Conservation (phyloP, 2,888 invertebrate genomes). For the Athripsodes cinereus region DNA sequence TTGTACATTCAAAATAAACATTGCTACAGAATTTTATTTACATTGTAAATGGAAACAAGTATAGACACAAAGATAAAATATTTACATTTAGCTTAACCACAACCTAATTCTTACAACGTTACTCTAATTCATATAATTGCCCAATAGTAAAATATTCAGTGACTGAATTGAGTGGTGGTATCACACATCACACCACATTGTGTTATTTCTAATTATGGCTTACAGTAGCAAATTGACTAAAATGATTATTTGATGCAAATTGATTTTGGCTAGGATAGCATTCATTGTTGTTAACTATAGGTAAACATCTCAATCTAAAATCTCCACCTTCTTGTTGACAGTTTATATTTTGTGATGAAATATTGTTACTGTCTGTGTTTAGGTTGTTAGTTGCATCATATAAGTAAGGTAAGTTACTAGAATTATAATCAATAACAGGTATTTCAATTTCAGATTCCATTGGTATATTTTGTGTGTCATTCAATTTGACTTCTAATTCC, state of each 20-base stretch:
- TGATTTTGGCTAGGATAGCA: constrained; percentile 24
- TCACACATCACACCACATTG: too few species aligned
- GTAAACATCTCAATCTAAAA: constrained; percentile 22
- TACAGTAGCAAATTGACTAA: constrained; percentile 25
- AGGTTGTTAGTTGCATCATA: constrained; percentile 18
- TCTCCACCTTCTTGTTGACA: constrained; percentile 20
- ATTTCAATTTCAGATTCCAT: constrained; percentile 38
- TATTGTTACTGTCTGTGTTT: background rate
- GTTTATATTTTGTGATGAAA: constrained; percentile 8
- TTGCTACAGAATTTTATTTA: background rate
- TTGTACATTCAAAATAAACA: constrained; percentile 5
- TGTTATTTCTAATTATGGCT: constrained; percentile 24
- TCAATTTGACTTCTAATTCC: constrained; percentile 30
- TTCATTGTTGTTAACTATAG: constrained; percentile 17
- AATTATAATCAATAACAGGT: constrained; percentile 32
- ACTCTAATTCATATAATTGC: too few species aligned
- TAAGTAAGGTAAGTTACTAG: constrained; percentile 27
- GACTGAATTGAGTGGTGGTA: too few species aligned
- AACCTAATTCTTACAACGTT: too few species aligned
- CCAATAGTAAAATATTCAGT: too few species aligned
- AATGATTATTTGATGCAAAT: constrained; percentile 20
- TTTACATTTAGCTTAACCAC: too few species aligned
- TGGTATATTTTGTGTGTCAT: constrained; percentile 30
- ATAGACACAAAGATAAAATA: too few species aligned
- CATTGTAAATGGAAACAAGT: background rate